Base-by-base conservation (phyloP, 2,797 vertebrate genomes). In the Cottoperca gobio region DNA sequence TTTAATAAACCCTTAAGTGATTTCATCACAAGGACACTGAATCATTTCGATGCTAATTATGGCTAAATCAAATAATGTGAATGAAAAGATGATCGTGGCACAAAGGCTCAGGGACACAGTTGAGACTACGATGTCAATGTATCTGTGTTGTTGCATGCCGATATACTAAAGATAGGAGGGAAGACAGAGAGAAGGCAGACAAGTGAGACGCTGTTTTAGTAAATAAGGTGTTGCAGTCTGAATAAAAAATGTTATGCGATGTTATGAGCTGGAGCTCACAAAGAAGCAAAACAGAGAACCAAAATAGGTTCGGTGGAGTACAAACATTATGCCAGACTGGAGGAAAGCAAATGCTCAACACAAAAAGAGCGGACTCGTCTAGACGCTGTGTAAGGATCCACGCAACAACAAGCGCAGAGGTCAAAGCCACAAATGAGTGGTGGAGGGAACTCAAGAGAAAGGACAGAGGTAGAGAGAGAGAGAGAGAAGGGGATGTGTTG, bases 1-100 rank as follows among this genome's bases (percentile, higher is more conserved):
- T 79, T 35, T 61, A 80, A 70, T n/a, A n/a, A n/a, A n/a, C 70
- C 48, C 61, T 10, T 6, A 70, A 79, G 67, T 14, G 21, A 74
- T 66, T 79, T 68, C 11, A 80, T 62, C 70, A 48, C 39, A 73
- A 67, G 23, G 70, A 76, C 26, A 46, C 31, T 31, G n/a, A 83
- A 73, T 71, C 14, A 46, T 43, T 57, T 53, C 71, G 26, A 31
- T 68, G 60, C 60, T 76, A 80, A 85, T 81, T 82, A 76, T 6
- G 12, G 17, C 35, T 62, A 54, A 57, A 70, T 84, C 49, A 57
- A 72, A 85, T 65, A 66, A 69, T 52, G 28, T 54, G n/a, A 64
- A 35, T 54, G 2, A 13, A 50, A 85, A 57, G 65, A 69, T 19
- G 39, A 4, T 10, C 14, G 48, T 24, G 31, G n/a, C 62, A 46